These are phyloP conservation scores for Pangasius larnaudii DNA, from an alignment of 2,797 vertebrate genomes.

Conservation along the genomic window DNA sequence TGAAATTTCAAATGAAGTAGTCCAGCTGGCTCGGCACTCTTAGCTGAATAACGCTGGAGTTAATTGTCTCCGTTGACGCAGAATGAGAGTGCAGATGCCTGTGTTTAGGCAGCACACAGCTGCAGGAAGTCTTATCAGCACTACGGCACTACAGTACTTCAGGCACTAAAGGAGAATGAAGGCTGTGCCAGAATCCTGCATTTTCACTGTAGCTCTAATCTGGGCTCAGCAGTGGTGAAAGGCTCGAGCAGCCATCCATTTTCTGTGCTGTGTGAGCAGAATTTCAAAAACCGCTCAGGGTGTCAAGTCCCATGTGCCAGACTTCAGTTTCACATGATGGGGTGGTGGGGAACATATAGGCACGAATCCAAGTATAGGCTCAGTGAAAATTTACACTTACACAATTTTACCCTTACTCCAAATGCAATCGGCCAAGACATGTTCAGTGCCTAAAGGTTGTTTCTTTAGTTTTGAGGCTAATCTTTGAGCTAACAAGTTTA, in stretches of 20 bases:
- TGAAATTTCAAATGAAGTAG: neutral
- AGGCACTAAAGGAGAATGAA: constrained; percentile 57
- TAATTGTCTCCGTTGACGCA: constrained; percentile 33
- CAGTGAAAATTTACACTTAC: neutral
- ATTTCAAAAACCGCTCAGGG: constrained; percentile 1
- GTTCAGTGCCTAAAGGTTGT: too few species aligned
- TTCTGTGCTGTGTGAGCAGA: constrained; percentile 29
- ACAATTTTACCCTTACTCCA: neutral
- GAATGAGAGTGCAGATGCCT: constrained; percentile 21
- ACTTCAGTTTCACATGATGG: neutral
- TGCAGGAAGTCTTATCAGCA: constrained; percentile 57
- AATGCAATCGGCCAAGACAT: neutral
- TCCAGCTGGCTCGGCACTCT: constrained; percentile 23
- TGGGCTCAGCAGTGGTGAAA: constrained; percentile 57
- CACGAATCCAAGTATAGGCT: neutral
- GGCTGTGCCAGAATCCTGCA: constrained; percentile 40
- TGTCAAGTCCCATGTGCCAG: neutral
- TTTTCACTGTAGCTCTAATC: constrained; percentile 62
- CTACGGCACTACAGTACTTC: constrained; percentile 40
- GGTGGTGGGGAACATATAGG: neutral
- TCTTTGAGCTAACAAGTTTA: neutral
- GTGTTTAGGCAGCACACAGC: constrained; percentile 11
- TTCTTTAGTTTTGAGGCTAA: neutral
- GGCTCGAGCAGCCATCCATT: constrained; percentile 60
- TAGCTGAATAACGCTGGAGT: constrained; percentile 19